Conservation (phyloP, 2,888 invertebrate species). For the Horisme vitalbata region DNA sequence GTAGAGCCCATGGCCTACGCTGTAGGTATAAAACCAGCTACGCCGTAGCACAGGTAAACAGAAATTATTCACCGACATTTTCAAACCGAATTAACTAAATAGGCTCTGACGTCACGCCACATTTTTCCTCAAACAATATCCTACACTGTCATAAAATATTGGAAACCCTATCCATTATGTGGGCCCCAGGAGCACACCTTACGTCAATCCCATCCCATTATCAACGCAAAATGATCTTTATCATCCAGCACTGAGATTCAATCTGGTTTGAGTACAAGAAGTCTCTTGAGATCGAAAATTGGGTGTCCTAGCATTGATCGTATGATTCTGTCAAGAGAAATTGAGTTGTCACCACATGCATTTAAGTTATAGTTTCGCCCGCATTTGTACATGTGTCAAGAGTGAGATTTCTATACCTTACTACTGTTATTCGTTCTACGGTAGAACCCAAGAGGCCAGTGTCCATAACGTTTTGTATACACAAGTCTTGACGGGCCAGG, state of each 20-base stretch:
- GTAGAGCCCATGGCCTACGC: no score
- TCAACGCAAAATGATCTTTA: not conserved
- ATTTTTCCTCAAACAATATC: slow-evolving; percentile 23
- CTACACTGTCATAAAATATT: slow-evolving; percentile 24
- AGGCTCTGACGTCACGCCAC: slow-evolving; percentile 17
- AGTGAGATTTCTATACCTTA: not conserved
- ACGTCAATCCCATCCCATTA: not conserved
- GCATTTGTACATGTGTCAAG: not conserved
- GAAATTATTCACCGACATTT: slow-evolving; percentile 8
- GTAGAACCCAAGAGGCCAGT: slow-evolving; percentile 32
- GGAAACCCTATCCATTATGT: slow-evolving; percentile 26
- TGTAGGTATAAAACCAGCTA: not conserved
- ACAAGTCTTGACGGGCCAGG: no score
- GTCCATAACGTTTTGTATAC: slow-evolving; percentile 25
- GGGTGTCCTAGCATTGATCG: not conserved
- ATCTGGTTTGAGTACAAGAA: not conserved
- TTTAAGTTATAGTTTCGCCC: not conserved
- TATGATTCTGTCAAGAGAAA: not conserved
- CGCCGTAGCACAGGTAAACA: no score
- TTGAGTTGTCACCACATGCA: not conserved
- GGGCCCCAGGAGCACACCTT: not conserved
- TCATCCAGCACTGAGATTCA: not conserved
- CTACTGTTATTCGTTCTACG: not conserved
- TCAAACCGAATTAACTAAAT: slow-evolving; percentile 16
- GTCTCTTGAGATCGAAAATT: no score